Base-by-base conservation (phyloP, 2,888 invertebrate species). In the Drosophila lacicola region DNA sequence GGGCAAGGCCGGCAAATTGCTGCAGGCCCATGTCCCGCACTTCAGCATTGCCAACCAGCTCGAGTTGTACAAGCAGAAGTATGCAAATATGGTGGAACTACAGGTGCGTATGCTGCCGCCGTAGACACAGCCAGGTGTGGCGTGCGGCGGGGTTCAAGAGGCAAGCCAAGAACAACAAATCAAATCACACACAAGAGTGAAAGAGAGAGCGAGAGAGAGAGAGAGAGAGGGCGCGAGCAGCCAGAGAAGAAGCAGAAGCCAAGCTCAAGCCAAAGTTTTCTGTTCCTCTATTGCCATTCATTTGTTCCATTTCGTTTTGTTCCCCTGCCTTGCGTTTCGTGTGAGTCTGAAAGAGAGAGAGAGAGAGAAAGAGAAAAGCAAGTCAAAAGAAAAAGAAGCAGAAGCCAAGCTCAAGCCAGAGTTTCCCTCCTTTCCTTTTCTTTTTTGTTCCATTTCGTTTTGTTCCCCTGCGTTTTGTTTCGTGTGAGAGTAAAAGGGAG, bases 31-130 rank as follows among this genome's bases (percentile, higher is more conserved):
- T 74, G 90, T 90, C 53, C 90, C 91, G 57, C 88, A 90, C 63
- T 92, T 92, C 56, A 90, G 90, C 74, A 86, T 92, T 49, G 91
- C 91, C 67, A 91, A 91, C 74, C 92, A 91, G 37, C 81, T 92
- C 71, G 92, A 92, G 84, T 90, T 91, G 62, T 92, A 92, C 88
- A 92, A 92, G 79, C 91, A 92, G 80, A 91, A 91, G 80, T 91
- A 91, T 80, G 88, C 89, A 67, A 92, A 91, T 81, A 91, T 92
- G 88, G 90, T 91, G 87, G 92, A 91, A 81, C 90, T 90, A 88
- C 92, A 91, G 90, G 91, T 91, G 89, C 89, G 90, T 81, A 85
- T 83, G 64, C 81, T 70, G 78, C 51, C 51, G 78, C 51, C 51
- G 51, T 51, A 51, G 51, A 25, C 51, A 10, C 25, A 39, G 51